These are phyloP conservation scores for Eupithecia vulgata DNA, from an alignment of 2,888 invertebrate genomes.

Conservation along the genomic window DNA sequence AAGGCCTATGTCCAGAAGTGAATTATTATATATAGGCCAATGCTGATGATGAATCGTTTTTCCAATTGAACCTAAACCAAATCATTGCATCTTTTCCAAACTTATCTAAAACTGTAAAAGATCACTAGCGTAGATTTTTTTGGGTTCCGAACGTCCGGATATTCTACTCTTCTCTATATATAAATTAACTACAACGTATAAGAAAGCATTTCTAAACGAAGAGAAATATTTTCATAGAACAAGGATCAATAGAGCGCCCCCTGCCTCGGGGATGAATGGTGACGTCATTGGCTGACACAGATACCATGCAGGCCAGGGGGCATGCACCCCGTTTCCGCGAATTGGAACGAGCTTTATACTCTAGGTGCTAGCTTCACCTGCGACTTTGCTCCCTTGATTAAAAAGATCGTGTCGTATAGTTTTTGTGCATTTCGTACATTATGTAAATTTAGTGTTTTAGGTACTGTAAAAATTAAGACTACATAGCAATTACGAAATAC, in stretches of 20 bases:
- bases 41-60: too few relatives aligned
- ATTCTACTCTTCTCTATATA: not conserved
- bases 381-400: too few relatives aligned
- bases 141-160: not conserved
- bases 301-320: not conserved
- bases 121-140: not conserved
- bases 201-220: not conserved
- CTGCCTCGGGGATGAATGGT: not conserved
- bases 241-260: not conserved
- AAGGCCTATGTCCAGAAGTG: too few relatives aligned
- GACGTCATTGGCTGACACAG: not conserved
- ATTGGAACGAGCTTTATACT: not conserved
- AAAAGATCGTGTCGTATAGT: not conserved
- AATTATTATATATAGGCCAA: too few relatives aligned
- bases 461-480: not conserved
- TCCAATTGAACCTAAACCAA: too few relatives aligned
- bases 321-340: conserved; percentile 1
- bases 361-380: not conserved
- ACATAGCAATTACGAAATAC: too few relatives aligned
- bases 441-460: not conserved
- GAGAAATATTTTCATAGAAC: not conserved
- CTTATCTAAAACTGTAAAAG: not conserved
- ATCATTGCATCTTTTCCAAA: not conserved
- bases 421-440: not conserved
- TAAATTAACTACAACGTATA: not conserved